These are phyloP conservation scores for Cerceris rybyensis DNA, from an alignment of 2,888 invertebrate species.

Conservation along the genomic window DNA sequence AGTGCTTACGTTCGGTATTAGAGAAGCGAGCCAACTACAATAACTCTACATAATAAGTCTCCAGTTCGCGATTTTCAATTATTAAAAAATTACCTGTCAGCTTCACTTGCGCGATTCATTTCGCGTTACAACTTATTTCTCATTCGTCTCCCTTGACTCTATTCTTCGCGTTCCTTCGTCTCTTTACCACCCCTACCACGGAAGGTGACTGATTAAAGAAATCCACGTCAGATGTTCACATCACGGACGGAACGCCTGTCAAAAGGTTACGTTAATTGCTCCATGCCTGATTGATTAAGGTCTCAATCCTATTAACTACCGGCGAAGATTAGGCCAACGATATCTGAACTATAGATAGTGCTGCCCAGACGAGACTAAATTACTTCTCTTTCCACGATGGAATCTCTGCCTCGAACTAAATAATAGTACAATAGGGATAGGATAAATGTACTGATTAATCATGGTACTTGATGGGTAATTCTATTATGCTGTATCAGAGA, in stretches of 20 bases:
- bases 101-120: slow-evolving; percentile 76
- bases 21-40: slow-evolving; percentile 1
- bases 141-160: slow-evolving; percentile 43
- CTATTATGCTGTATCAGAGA: too few relatives aligned
- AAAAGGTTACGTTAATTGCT: slow-evolving; percentile 76
- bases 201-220: slow-evolving; percentile 78
- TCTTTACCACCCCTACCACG: slow-evolving; percentile 50
- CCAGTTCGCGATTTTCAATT: slow-evolving; percentile 57
- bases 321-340: slow-evolving; percentile 48
- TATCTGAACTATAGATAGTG: slow-evolving; percentile 21
- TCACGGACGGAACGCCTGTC: slow-evolving; percentile 69
- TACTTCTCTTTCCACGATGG: not conserved
- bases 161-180: slow-evolving; percentile 49
- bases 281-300: slow-evolving; percentile 76
- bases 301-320: slow-evolving; percentile 62
- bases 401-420: too few relatives aligned
- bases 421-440: too few relatives aligned
- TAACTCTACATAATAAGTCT: slow-evolving; percentile 15
- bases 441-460: not conserved
- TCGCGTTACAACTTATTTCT: slow-evolving; percentile 68
- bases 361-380: slow-evolving; percentile 8
- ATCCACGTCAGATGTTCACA: slow-evolving; percentile 72
- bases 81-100: slow-evolving; percentile 76
- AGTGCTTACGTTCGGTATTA: not conserved
- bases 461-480: not conserved